phyloP scores from a whole-genome alignment of 2,113 vertebrate species.

The Gobio gobio region DNA sequence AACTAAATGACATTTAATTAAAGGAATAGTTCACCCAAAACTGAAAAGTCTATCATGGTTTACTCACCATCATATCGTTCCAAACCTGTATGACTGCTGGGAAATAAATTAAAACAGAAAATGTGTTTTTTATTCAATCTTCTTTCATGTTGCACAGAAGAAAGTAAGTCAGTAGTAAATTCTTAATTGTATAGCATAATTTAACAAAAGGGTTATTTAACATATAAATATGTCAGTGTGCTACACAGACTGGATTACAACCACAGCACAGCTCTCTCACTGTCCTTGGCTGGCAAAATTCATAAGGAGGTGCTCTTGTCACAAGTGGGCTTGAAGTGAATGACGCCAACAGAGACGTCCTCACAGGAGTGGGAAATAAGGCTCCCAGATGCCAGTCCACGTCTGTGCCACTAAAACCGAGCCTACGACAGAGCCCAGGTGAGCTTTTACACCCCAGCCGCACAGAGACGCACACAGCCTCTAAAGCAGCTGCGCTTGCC shows the following conservation, averaged over 20 bases:
- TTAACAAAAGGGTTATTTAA: neutral
- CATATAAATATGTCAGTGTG: neutral
- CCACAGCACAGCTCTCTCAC: slow-evolving; percentile 46
- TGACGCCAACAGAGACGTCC: slow-evolving; percentile 51
- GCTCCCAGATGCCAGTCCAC: slow-evolving; percentile 57
- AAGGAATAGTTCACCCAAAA: neutral
- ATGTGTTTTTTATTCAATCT: no score
- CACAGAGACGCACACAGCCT: slow-evolving; percentile 66
- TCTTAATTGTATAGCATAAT: neutral
- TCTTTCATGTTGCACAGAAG: neutral
- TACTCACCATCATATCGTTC: neutral
- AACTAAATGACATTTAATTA: neutral
- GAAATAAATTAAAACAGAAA: neutral
- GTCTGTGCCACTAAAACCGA: slow-evolving; percentile 58
- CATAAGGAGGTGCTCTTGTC: slow-evolving; percentile 49
- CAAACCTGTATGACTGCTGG: neutral
- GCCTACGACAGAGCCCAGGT: slow-evolving; percentile 56
- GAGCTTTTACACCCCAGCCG: slow-evolving; percentile 60
- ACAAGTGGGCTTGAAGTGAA: slow-evolving; percentile 58
- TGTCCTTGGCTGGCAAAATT: slow-evolving; percentile 52
- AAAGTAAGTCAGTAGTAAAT: neutral
- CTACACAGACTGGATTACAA: neutral
- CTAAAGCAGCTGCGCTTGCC: slow-evolving; percentile 73
- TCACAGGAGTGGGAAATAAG: slow-evolving; percentile 52
- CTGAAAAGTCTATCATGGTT: neutral